Evolutionary conservation across 1,140 invertebrate genomes (phyloP).

Genomic region (Holotrichia oblita): DNA sequence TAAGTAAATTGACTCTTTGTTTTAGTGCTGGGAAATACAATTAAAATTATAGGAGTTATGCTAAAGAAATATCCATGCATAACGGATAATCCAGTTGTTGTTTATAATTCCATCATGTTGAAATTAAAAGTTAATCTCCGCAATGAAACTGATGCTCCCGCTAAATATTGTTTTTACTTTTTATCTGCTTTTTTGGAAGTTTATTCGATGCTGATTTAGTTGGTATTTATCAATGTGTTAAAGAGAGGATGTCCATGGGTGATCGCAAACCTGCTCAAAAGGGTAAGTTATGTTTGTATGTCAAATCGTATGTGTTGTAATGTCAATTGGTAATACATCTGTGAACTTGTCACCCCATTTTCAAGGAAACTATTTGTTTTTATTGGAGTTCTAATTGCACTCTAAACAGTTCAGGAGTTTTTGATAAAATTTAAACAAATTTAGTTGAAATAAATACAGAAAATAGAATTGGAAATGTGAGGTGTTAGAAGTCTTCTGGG

Average conservation of each 20-base stretch:
- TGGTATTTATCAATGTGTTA: neutral
- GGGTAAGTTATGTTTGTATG: neutral
- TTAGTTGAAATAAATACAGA: too few species aligned
- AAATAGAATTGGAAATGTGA: too few species aligned
- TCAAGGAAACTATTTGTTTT: too few species aligned
- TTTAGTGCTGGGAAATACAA: neutral
- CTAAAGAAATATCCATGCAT: neutral
- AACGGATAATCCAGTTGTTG: neutral
- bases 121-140: neutral
- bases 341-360: too few species aligned
- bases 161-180: neutral
- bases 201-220: neutral
- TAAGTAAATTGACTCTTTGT: neutral
- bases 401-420: too few species aligned
- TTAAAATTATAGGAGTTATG: neutral
- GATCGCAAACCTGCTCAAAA: neutral
- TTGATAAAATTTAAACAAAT: too few species aligned
- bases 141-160: neutral
- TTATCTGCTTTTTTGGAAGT: constrained; percentile 1
- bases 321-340: too few species aligned
- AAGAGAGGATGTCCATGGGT: neutral
- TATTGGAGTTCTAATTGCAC: too few species aligned
- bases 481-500: too few species aligned
- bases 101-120: neutral
- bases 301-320: too few species aligned